Base-by-base conservation (phyloP, 2,797 vertebrate genomes). In the Periophthalmus magnuspinnatus region DNA sequence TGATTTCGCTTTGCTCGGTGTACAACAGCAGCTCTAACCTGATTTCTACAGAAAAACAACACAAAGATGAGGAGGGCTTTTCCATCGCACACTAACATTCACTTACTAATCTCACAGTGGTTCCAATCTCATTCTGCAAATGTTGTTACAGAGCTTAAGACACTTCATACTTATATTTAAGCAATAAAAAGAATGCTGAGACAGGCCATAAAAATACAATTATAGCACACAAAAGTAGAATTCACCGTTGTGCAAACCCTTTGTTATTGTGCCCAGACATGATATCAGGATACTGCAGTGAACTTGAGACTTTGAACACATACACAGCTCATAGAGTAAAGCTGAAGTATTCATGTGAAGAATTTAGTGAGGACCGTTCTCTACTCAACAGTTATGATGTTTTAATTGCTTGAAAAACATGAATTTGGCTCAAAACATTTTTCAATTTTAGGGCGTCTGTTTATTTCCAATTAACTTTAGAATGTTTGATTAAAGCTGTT, bases 41-140 rank as follows among this genome's bases (percentile, higher is more conserved):
- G 16, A 52, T 52, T n/a, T 52, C 16, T n/a, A 56, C 10, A 8
- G 10, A 56, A 1, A 24, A 24, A 24, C 8, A 14, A 56, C 54
- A 56, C 19, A 52, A n/a, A 21, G 50, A 52, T 19, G 19, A 2
- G 3, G 41, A 45, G 41, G 41, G 41, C 41, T 16, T 41, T 41
- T 41, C 38, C 38, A 41, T 14, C 14, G 38, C 38, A 41, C 38
- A 41, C 11, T 41, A 41, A 83, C 68, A 75, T 85, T 86, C 63
- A 88, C 91, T 90, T 88, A 88, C 81, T 88, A 83, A 89, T 88
- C 80, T 80, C 81, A 77, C 73, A 79, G 82, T 67, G 22, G 80
- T 86, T 84, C 88, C 73, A 64, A 86, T 45, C 11, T 45, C 11
- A 45, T 14, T 45, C 41, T 45, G 41, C 41, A 45, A 45, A 45